Evolutionary conservation across 2,113 vertebrate genomes (phyloP), one percentile per base, ranked within the genome.

Genomic region (Pachyramphus minor): DNA sequence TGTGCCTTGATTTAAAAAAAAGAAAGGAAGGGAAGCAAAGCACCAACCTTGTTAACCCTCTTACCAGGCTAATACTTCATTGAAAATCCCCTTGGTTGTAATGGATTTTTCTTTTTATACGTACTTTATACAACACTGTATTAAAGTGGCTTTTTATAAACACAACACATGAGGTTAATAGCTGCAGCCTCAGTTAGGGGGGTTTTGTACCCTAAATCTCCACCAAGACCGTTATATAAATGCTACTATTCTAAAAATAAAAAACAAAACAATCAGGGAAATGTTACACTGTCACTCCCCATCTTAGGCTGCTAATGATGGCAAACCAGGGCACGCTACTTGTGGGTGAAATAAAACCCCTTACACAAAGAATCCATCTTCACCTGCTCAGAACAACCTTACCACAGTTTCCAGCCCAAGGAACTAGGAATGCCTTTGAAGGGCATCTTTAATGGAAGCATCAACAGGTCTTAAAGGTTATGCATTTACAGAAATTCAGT

Each of bases 1-100:
- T 92, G 69, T 95, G 88, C 90, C 85, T 89, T 77, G 75, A 79
- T 89, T 67, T n/a, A 95, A 94, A 84, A 94, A 96, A 95, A 87
- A 96, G 20, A 96, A 95, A 87, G 89, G 89, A 94, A 59, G 11
- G 72, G 60, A 47, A 85, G 78, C 71, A 95, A 91, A 96, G 76
- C 73, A 95, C 89, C 94, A 98, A 98, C 92, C 94, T 97, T 97
- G 96, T 95, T 98, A 98, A 98, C 96, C 97, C 96, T 98, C 98
- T 98, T 98, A 98, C 96, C 80, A 96, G 85, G 97, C 96, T 98
- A 98, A 98, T 98, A 86, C 97, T 97, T 95, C 78, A 94, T 77
- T 93, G 89, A 92, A 98, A 98, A 98, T 98, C 96, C 95, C 96
- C 96, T 97, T 71, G 90, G 94, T 90, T 94, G 96, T 91, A 95